Base-by-base conservation (phyloP, 2,888 invertebrate species). In the Spodoptera picta region DNA sequence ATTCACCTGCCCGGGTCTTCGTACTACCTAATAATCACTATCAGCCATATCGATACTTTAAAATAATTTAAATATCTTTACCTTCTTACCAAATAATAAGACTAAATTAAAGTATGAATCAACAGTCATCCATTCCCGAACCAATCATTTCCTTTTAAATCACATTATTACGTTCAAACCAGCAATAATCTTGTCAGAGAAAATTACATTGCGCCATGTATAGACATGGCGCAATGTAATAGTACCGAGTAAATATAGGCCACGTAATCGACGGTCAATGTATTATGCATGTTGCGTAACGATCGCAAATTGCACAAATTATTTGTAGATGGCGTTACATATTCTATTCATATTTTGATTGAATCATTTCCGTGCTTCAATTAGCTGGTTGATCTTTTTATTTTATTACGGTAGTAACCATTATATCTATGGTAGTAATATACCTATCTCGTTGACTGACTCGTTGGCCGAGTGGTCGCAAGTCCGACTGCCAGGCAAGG, bases 161-260 rank as follows among this genome's bases (percentile, higher is more conserved):
- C 14, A n/a, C 9, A 14, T 27, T 41, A 19, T 64, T 41, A 12
- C 44, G 43, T 14, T 41, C 11, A 19, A 44, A 52, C n/a, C n/a
- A n/a, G 9, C 44, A 41, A 42, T 52, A 27, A 54, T 43, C 54
- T 19, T 46, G 19, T 11, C 45, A 12, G 31, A 24, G 52, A 12
- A 36, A 43, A 54, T 43, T 52, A 48, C 55, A 69, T 53, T 49
- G 19, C 49, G n/a, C 9, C 14, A 4, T 46, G 52, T 36, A 9
- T n/a, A n/a, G n/a, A 48, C 55, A 69, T 53, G 46, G 19, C 49
- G n/a, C 9, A n/a, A 4, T 46, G 52, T 36, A 9, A n/a, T n/a
- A 64, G 43, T 36, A 36, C 41, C 24, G 9, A 45, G 23, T 49
- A 45, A 43, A 56, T 64, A 43, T 48, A 46, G 55, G 45, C 7